Evolutionary conservation across 2,888 invertebrate genomes (phyloP).

Genomic region (Ectemnius lituratus): DNA sequence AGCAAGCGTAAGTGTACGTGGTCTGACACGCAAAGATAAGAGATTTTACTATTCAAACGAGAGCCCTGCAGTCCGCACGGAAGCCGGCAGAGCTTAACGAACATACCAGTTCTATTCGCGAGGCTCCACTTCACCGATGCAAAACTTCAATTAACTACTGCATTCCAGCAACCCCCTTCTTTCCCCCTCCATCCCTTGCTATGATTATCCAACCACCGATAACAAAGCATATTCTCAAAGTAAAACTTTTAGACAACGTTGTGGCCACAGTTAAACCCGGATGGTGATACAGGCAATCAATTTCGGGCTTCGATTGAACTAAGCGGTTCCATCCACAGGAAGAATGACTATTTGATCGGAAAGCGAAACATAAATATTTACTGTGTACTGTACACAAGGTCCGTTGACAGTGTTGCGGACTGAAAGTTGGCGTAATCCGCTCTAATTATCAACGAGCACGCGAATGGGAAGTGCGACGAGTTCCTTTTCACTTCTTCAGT

Average conservation of each 20-base stretch:
- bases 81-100: constrained; percentile 2
- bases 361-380: constrained; percentile 1
- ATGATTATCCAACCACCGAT: too few species aligned
- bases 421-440: constrained; percentile 20
- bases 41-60: constrained; percentile 7
- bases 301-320: too few species aligned
- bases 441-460: constrained; percentile 65
- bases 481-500: constrained; percentile 58
- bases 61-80: not conserved
- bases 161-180: too few species aligned
- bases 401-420: constrained; percentile 8
- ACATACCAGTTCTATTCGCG: constrained; percentile 1
- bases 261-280: too few species aligned
- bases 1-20: constrained; percentile 3
- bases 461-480: constrained; percentile 57
- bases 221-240: too few species aligned
- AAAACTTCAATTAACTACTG: too few species aligned
- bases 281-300: too few species aligned
- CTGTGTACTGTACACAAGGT: not conserved
- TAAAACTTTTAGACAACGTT: too few species aligned
- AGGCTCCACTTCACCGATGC: not conserved
- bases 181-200: too few species aligned
- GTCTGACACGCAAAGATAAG: constrained; percentile 1
- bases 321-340: too few species aligned
- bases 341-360: too few species aligned